A percentile compares a stretch with the other conserved stretches of the same genome.
These are phyloP conservation scores for Solenopsis fugax DNA, from an alignment of 1,140 invertebrate genomes.

Conservation along the genomic window DNA sequence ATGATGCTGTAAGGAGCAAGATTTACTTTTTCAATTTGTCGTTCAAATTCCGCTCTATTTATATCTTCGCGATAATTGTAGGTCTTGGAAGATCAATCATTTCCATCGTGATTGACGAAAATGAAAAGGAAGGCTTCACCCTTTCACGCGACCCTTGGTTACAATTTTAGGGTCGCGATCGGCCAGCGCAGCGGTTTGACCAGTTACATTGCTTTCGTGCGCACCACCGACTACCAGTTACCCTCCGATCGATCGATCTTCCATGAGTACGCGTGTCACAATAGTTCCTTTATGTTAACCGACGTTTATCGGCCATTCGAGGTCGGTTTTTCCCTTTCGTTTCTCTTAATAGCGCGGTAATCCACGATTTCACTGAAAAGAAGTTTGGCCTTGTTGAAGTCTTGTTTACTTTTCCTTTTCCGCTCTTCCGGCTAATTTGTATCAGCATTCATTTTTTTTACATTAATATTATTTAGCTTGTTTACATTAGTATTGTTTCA, in stretches of 20 bases:
- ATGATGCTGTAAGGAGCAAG: not conserved
- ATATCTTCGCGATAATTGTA: slow-evolving; percentile 35
- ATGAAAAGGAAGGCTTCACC: slow-evolving; percentile 47
- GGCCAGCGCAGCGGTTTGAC: slow-evolving; percentile 40
- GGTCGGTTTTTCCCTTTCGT: slow-evolving; percentile 44
- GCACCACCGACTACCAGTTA: slow-evolving; percentile 10
- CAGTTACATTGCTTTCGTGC: slow-evolving; percentile 55
- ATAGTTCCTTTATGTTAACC: slow-evolving; percentile 28
- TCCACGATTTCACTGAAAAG: slow-evolving; percentile 67
- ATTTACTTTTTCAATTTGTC: not conserved
- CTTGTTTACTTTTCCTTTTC: not conserved
- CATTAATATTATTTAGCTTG: not conserved
- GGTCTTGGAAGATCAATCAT: slow-evolving; percentile 53
- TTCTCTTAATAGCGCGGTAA: slow-evolving; percentile 58
- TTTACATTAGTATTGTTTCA: not conserved
- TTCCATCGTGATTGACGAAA: slow-evolving; percentile 39
- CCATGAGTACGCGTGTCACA: slow-evolving; percentile 53
- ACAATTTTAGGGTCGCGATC: slow-evolving; percentile 53
- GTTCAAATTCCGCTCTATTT: slow-evolving; percentile 17
- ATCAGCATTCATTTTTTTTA: not conserved
- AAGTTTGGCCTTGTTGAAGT: slow-evolving; percentile 33
- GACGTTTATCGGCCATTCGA: not conserved
- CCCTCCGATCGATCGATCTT: slow-evolving; percentile 52
- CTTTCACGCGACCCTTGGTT: slow-evolving; percentile 35
- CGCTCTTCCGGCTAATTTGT: not conserved